Percentiles rank a stretch among this genome's conserved stretches.
phyloP scores from a whole-genome alignment of 2,113 vertebrate species.

The Trogon surrucura region DNA sequence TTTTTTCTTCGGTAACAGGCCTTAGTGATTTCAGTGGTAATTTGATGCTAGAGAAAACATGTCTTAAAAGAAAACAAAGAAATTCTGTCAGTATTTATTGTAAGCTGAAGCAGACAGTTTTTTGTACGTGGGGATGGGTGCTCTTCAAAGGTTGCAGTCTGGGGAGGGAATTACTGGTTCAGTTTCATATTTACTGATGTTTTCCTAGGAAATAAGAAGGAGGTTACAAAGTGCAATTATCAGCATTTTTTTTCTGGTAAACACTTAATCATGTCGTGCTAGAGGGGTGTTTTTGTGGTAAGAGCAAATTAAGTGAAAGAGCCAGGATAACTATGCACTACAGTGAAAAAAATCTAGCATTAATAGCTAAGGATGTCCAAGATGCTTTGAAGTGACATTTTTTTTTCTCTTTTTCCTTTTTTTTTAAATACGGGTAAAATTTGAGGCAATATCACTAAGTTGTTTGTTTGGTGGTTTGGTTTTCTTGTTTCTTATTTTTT shows the following conservation, averaged over 20 bases:
- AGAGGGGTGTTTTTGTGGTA: slow-evolving; percentile 63
- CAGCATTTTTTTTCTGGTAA: slow-evolving; percentile 76
- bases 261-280: slow-evolving; percentile 72
- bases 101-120: slow-evolving; percentile 69
- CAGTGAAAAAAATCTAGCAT: slow-evolving; percentile 68
- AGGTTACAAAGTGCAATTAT: slow-evolving; percentile 98
- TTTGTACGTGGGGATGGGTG: slow-evolving; percentile 81
- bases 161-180: slow-evolving; percentile 63
- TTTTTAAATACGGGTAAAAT: slow-evolving; percentile 83
- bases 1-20: slow-evolving; percentile 24
- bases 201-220: slow-evolving; percentile 74
- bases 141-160: slow-evolving; percentile 87
- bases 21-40: slow-evolving; percentile 64
- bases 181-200: slow-evolving; percentile 69
- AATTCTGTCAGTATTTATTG: slow-evolving; percentile 78
- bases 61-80: slow-evolving; percentile 67
- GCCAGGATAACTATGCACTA: slow-evolving; percentile 80
- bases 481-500: neutral
- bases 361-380: slow-evolving; percentile 62
- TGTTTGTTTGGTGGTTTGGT: neutral
- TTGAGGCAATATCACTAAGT: slow-evolving; percentile 82
- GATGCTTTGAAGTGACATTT: slow-evolving; percentile 71
- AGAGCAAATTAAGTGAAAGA: slow-evolving; percentile 71
- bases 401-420: slow-evolving; percentile 39
- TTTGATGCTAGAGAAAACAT: slow-evolving; percentile 61